A percentile compares a stretch with the other conserved stretches of the same genome.
Conservation (phyloP, 2,113 vertebrate genomes). For the Ramphastos sulfuratus region DNA sequence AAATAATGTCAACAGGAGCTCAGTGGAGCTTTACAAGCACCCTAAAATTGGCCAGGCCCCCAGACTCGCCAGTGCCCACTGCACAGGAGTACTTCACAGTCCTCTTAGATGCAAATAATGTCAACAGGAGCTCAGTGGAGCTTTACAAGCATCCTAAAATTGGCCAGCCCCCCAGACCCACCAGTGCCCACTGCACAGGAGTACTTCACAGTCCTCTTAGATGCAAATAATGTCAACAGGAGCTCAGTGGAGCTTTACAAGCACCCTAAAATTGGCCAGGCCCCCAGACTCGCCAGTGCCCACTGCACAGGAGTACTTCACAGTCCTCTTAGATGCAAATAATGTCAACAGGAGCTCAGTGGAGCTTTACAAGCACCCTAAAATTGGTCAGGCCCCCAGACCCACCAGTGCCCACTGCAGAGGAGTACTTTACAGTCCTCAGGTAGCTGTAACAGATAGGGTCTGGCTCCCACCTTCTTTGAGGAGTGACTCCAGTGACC, state of each 20-base stretch:
- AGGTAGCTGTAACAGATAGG: background rate
- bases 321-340: no score
- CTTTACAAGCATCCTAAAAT: no score
- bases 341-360: background rate
- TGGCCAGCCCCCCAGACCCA: background rate
- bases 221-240: no score
- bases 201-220: no score
- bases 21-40: background rate
- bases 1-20: no score
- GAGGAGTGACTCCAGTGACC: background rate
- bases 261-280: background rate
- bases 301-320: no score
- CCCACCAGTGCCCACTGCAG: background rate
- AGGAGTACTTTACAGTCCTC: background rate
- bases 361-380: background rate
- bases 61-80: no score
- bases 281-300: background rate
- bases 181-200: background rate
- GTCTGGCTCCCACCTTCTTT: accelerated
- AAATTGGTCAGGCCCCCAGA: background rate
- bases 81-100: no score
- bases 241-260: background rate
- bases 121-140: no score
- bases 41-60: no score
- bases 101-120: no score